A percentile compares a stretch with the other conserved stretches of the same genome.
These are phyloP conservation scores for Hypanus sabinus DNA, from an alignment of 2,113 vertebrate genomes.

Conservation along the genomic window DNA sequence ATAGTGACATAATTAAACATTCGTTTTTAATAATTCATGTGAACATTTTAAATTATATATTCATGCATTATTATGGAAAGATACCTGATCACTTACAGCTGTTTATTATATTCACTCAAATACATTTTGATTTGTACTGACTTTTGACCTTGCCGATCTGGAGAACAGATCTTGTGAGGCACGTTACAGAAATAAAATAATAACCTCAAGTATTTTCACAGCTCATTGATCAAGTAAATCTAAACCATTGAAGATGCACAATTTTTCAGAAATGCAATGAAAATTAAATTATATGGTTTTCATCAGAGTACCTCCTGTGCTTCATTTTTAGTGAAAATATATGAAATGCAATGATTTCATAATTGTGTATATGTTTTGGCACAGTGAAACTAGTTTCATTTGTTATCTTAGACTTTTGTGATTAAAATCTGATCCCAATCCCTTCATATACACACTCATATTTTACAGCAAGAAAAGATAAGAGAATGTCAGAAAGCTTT, in stretches of 20 bases:
- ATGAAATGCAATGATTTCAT: neutral
- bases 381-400: neutral
- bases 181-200: conserved; percentile 3
- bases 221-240: neutral
- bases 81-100: neutral
- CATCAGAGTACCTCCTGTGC: neutral
- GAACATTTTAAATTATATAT: neutral
- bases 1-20: neutral
- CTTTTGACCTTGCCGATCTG: neutral
- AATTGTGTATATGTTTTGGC: neutral
- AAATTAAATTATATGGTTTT: neutral
- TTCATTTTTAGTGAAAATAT: neutral
- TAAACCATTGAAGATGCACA: neutral
- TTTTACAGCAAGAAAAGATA: neutral
- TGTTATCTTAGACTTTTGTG: neutral
- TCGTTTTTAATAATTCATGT: neutral
- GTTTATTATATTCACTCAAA: neutral
- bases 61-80: neutral
- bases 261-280: neutral
- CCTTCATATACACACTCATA: neutral
- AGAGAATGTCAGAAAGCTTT: neutral
- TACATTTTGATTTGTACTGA: neutral
- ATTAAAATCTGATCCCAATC: neutral
- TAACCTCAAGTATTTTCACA: neutral
- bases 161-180: neutral